Evolutionary conservation across 2,888 invertebrate species (phyloP).

Genomic region (Pterobdella sp.): DNA sequence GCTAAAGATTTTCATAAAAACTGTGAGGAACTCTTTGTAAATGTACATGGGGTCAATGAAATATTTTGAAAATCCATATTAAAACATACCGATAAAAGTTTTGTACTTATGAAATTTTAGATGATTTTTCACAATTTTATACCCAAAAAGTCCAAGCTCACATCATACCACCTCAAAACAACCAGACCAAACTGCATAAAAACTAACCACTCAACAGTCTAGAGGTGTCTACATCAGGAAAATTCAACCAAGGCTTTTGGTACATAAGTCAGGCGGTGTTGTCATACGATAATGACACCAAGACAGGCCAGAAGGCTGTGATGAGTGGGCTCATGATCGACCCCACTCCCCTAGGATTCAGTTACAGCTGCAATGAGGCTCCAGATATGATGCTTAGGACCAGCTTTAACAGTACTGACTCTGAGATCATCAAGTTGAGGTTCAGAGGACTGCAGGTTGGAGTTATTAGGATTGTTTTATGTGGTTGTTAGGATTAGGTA

Average conservation of each 20-base stretch:
- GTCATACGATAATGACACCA: not conserved
- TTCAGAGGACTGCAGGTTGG: slow-evolving; percentile 12
- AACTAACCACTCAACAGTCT: no score
- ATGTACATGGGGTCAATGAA: no score
- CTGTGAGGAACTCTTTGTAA: no score
- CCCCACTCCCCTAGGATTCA: slow-evolving; percentile 24
- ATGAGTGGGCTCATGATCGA: slow-evolving; percentile 7
- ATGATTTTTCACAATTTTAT: no score
- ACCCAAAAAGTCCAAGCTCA: no score
- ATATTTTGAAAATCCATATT: no score
- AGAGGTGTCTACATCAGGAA: not conserved
- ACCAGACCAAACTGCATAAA: no score
- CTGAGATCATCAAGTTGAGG: not conserved
- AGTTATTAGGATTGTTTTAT: not conserved
- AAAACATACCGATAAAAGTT: no score
- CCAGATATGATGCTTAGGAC: not conserved
- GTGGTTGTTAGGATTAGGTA: not conserved
- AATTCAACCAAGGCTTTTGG: slow-evolving; percentile 21
- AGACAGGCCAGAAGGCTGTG: not conserved
- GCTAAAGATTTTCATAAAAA: no score
- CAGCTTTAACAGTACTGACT: not conserved
- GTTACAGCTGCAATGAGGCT: slow-evolving; percentile 24
- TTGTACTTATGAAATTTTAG: no score
- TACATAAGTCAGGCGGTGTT: slow-evolving; percentile 9
- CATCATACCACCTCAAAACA: no score